Percentiles rank a stretch among this genome's conserved stretches.
These are phyloP conservation scores for Ceratina japonica DNA, from an alignment of 1,140 invertebrate genomes.

Conservation along the genomic window DNA sequence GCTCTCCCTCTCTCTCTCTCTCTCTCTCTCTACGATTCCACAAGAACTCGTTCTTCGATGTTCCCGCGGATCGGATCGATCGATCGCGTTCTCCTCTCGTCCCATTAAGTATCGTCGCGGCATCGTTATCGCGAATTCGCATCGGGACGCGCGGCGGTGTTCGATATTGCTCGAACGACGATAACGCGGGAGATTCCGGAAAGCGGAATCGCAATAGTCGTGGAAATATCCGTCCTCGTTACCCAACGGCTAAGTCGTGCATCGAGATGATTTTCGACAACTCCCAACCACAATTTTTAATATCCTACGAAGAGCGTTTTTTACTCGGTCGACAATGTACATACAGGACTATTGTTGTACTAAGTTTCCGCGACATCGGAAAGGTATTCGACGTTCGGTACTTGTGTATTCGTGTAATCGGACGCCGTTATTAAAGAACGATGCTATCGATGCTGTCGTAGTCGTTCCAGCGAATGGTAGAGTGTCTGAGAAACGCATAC, in stretches of 20 bases:
- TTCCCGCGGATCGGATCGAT: not conserved
- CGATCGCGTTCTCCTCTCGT: constrained; percentile 19
- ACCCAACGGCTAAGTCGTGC: not conserved
- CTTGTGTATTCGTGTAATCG: not conserved
- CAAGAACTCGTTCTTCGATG: constrained; percentile 5
- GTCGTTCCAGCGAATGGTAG: not conserved
- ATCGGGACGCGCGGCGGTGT: not conserved
- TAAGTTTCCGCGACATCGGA: too few relatives aligned
- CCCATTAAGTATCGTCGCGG: constrained; percentile 23
- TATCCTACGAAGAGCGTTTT: too few relatives aligned
- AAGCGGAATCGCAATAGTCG: not conserved
- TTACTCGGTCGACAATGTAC: too few relatives aligned
- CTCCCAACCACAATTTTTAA: too few relatives aligned
- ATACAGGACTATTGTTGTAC: too few relatives aligned
- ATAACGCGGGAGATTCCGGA: constrained; percentile 10
- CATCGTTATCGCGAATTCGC: constrained; percentile 13
- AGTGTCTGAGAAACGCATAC: not conserved
- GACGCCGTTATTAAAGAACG: not conserved
- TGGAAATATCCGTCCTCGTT: not conserved
- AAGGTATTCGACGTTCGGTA: too few relatives aligned
- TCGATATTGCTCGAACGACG: constrained; percentile 21
- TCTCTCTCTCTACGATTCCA: not conserved
- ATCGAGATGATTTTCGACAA: not conserved
- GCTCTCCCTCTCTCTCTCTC: not conserved
- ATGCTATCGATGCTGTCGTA: not conserved